These are phyloP conservation scores for Pipa parva DNA, from an alignment of 2,113 vertebrate species.

Conservation along the genomic window DNA sequence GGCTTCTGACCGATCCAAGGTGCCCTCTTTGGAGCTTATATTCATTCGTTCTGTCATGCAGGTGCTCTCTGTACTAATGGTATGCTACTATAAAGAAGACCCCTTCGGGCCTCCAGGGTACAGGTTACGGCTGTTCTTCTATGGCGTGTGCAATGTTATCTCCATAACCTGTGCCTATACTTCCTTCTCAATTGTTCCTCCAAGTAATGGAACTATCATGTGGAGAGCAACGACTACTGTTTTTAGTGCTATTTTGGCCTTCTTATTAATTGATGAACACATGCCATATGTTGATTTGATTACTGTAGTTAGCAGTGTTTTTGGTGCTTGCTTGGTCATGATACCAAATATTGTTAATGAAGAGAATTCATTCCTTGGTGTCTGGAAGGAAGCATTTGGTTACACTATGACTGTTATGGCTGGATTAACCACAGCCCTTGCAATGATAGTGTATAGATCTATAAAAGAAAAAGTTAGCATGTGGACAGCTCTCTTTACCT, in stretches of 20 bases:
- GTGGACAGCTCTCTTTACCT: slow-evolving; percentile 97
- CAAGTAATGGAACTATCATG: slow-evolving; percentile 95
- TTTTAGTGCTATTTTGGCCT: slow-evolving; percentile 90
- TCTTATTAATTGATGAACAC: slow-evolving; percentile 89
- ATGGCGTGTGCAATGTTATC: slow-evolving; percentile 92
- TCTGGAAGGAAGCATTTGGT: slow-evolving; percentile 97
- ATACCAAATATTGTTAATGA: slow-evolving; percentile 88
- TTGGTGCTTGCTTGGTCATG: slow-evolving; percentile 92
- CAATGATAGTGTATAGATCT: slow-evolving; percentile 95
- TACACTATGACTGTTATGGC: slow-evolving; percentile 97
- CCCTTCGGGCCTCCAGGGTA: slow-evolving; percentile 92
- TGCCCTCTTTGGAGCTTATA: slow-evolving; percentile 92
- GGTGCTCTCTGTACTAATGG: slow-evolving; percentile 83
- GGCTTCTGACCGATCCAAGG: slow-evolving; percentile 89
- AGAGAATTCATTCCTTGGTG: slow-evolving; percentile 78
- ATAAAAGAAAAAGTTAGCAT: slow-evolving; percentile 94
- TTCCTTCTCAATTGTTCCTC: slow-evolving; percentile 94
- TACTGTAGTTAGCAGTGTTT: slow-evolving; percentile 83
- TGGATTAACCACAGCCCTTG: slow-evolving; percentile 89
- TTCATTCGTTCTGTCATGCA: slow-evolving; percentile 95
- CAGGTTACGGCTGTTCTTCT: slow-evolving; percentile 88
- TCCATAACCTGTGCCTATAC: slow-evolving; percentile 98
- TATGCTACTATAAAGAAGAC: slow-evolving; percentile 85
- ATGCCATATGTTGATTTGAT: slow-evolving; percentile 81
- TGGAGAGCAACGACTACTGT: slow-evolving; percentile 95